Conservation (phyloP, 64 coral and sea anemone species). For the Stylophora pistillata region DNA sequence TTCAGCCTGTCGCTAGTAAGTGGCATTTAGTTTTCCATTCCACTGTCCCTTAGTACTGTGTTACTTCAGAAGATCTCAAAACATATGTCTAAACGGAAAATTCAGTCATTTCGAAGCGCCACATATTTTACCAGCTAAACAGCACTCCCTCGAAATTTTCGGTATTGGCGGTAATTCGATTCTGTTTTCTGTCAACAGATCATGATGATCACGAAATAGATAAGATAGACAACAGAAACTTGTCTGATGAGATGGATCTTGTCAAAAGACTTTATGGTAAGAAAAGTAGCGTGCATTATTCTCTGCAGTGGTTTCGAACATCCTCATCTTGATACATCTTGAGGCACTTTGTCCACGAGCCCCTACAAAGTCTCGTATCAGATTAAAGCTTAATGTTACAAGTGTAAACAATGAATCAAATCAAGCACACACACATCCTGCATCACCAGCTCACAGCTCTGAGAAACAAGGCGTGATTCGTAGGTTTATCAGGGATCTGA, state of each 20-base stretch:
- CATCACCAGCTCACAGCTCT: no score
- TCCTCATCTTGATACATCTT: background rate
- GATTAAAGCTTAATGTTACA: no score
- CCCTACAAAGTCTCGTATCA: no score
- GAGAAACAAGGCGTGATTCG: no score
- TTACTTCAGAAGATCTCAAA: no score
- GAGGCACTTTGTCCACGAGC: no score
- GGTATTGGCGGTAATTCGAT: background rate
- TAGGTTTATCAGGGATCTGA: no score
- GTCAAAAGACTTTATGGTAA: conserved; percentile 26
- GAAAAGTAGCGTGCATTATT: background rate
- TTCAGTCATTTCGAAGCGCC: no score
- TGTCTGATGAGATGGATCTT: conserved; percentile 24
- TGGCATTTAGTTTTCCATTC: background rate
- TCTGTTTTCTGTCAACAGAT: background rate
- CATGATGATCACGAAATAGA: conserved; percentile 1
- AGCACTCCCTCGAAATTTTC: background rate
- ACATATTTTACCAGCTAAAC: no score
- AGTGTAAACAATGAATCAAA: no score
- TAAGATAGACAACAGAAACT: conserved; percentile 12
- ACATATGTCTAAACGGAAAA: no score
- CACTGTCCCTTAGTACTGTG: background rate
- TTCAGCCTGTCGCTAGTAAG: background rate
- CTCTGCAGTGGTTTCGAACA: background rate
- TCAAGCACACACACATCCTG: no score